A percentile compares a stretch with the other conserved stretches of the same genome.
phyloP scores from a whole-genome alignment of 2,888 invertebrate species.

The Tetragonisca angustula region DNA sequence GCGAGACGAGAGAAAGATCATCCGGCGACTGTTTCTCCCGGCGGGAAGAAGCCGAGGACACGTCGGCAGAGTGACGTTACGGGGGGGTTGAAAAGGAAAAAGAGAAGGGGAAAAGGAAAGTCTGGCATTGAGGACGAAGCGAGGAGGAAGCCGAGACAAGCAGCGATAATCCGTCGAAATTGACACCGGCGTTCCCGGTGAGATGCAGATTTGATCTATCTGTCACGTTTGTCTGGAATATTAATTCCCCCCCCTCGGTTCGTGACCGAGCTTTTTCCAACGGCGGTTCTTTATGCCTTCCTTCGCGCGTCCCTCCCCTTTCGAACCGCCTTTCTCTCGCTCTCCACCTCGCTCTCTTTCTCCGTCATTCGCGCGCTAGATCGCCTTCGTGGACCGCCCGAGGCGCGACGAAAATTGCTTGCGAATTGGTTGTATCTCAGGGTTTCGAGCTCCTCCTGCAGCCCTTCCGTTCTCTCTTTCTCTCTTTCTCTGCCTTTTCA shows the following conservation, averaged over 20 bases:
- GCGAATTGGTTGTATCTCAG: constrained; percentile 81
- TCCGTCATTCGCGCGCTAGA: constrained; percentile 41
- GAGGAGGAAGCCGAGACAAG: constrained; percentile 33
- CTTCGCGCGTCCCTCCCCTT: constrained; percentile 49
- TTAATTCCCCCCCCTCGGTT: constrained; percentile 78
- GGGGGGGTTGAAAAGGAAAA: no score
- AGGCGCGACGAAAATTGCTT: constrained; percentile 80
- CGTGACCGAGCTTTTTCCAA: constrained; percentile 63
- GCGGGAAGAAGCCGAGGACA: neutral
- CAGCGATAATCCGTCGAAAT: constrained; percentile 81
- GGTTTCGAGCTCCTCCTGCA: constrained; percentile 72
- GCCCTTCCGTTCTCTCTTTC: constrained; percentile 45
- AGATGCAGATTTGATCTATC: constrained; percentile 83
- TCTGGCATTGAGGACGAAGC: constrained; percentile 20
- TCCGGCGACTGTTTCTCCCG: neutral
- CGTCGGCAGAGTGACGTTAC: constrained; percentile 20
- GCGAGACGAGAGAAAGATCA: neutral
- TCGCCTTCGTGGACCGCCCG: constrained; percentile 73
- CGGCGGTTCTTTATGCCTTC: constrained; percentile 69
- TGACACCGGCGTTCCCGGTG: constrained; percentile 78
- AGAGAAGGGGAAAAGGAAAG: constrained; percentile 3
- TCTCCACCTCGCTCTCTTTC: constrained; percentile 30
- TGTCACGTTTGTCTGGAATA: constrained; percentile 83
- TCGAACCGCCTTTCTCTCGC: constrained; percentile 3
- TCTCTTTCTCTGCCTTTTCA: neutral